Conservation (phyloP, 92 coral and sea anemone species). For the Umimayanthus chanpuru region DNA sequence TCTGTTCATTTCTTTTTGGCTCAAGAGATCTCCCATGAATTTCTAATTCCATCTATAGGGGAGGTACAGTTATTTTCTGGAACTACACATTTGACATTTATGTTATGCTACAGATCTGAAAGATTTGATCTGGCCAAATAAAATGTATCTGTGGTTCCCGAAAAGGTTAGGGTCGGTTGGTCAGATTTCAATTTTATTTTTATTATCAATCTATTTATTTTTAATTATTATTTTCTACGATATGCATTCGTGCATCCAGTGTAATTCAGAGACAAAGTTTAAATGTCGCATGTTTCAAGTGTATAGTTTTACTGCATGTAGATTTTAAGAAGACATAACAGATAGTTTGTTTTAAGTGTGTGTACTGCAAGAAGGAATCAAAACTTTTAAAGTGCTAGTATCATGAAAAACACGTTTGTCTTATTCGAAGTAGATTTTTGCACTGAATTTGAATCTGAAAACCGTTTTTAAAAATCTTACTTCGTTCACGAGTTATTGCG, state of each 20-base stretch:
- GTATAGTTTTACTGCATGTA: background rate
- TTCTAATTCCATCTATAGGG: slow-evolving; percentile 35
- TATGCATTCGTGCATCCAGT: slow-evolving; percentile 9
- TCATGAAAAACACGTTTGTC: too few relatives aligned
- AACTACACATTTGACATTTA: slow-evolving; percentile 23
- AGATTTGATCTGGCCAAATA: slow-evolving; percentile 21
- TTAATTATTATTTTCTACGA: background rate
- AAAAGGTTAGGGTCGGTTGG: slow-evolving; percentile 6
- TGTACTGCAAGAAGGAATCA: background rate
- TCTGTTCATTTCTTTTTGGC: slow-evolving; percentile 26
- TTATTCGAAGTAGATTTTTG: too few relatives aligned
- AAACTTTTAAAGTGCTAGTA: too few relatives aligned
- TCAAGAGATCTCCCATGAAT: slow-evolving; percentile 27
- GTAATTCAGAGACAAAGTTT: slow-evolving; percentile 10
- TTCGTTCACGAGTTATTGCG: too few relatives aligned
- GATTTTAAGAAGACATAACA: background rate
- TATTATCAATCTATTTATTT: background rate
- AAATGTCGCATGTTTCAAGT: slow-evolving; percentile 1
- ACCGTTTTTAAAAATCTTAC: too few relatives aligned
- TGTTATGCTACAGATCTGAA: slow-evolving; percentile 13
- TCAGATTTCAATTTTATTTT: background rate
- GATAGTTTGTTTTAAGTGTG: slow-evolving; percentile 11
- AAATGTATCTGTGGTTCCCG: slow-evolving; percentile 23
- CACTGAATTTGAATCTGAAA: too few relatives aligned
- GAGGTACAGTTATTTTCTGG: slow-evolving; percentile 20